Percentiles rank a stretch among this genome's conserved stretches.
Evolutionary conservation across 1,140 invertebrate species (phyloP).

Genomic region (Apocrypta bakeri): DNA sequence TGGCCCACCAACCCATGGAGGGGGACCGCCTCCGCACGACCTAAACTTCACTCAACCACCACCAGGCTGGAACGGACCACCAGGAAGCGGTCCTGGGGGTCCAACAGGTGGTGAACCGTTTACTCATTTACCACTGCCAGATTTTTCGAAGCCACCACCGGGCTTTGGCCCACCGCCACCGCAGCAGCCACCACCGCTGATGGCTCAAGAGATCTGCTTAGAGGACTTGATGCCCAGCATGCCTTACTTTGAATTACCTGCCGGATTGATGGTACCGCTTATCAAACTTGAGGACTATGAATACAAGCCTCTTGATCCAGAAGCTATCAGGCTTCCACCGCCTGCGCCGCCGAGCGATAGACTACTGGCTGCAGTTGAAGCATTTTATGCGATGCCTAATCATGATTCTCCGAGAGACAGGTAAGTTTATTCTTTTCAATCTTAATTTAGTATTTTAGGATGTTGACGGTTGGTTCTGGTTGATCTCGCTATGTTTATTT

Average conservation of each 20-base stretch:
- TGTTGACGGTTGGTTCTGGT: background rate
- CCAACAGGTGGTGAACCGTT: background rate
- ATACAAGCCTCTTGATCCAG: conserved; percentile 93
- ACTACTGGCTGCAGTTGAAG: conserved; percentile 92
- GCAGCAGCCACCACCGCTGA: conserved; percentile 72
- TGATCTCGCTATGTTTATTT: background rate
- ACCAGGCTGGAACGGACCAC: conserved; percentile 70
- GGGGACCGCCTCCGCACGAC: conserved; percentile 61
- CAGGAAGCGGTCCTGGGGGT: conserved; percentile 59
- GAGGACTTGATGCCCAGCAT: conserved; percentile 91
- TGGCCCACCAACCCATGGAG: conserved; percentile 56
- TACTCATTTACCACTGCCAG: conserved; percentile 79
- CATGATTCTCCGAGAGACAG: conserved; percentile 95
- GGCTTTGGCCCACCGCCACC: conserved; percentile 84
- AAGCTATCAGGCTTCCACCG: conserved; percentile 91
- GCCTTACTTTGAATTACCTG: conserved; percentile 97
- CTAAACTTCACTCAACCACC: conserved; percentile 77
- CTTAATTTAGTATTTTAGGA: background rate
- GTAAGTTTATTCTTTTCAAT: conserved; percentile 73
- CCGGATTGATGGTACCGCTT: conserved; percentile 94
- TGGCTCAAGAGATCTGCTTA: conserved; percentile 70
- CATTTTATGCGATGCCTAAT: conserved; percentile 94
- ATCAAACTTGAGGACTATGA: conserved; percentile 94
- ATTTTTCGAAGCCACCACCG: conserved; percentile 89
- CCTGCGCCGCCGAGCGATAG: conserved; percentile 95